These are phyloP conservation scores for Macquaria australasica DNA, from an alignment of 2,113 vertebrate genomes.

Conservation along the genomic window DNA sequence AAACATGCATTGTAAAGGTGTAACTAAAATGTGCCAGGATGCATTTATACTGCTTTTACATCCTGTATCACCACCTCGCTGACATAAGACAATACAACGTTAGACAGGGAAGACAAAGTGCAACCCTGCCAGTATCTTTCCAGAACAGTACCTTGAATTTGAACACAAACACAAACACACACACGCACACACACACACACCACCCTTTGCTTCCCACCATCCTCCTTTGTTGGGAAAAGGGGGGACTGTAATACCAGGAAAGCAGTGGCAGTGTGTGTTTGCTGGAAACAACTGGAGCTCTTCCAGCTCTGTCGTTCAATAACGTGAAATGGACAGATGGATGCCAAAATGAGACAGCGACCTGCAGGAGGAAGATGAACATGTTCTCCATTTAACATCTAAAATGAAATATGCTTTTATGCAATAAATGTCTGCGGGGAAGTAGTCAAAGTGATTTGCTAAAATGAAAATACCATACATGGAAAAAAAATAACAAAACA, in stretches of 20 bases:
- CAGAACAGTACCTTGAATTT: conserved; percentile 21
- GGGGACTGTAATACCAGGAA: conserved; percentile 79
- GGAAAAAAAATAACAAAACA: neutral
- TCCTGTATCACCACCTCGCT: conserved; percentile 34
- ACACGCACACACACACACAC: conserved; percentile 16
- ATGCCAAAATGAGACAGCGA: conserved; percentile 61
- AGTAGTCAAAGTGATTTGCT: conserved; percentile 12
- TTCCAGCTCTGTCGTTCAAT: conserved; percentile 80
- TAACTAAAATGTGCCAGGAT: neutral
- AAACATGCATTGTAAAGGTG: neutral
- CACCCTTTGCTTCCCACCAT: conserved; percentile 50
- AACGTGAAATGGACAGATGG: conserved; percentile 60
- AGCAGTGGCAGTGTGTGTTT: conserved; percentile 66
- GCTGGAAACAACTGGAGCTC: conserved; percentile 82
- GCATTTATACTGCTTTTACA: conserved; percentile 2
- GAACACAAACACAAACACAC: conserved; percentile 4
- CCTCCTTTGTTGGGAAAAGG: conserved; percentile 74
- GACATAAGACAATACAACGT: conserved; percentile 16
- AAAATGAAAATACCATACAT: neutral
- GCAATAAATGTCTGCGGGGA: conserved; percentile 2
- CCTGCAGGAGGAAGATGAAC: conserved; percentile 42
- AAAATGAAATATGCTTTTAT: conserved; percentile 38
- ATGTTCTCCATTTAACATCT: conserved; percentile 28
- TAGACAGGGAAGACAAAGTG: conserved; percentile 21
- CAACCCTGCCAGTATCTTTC: conserved; percentile 16